A percentile compares a stretch with the other conserved stretches of the same genome.
These are phyloP conservation scores for Sclerurus mexicanus DNA, from an alignment of 2,113 vertebrate genomes.

Conservation along the genomic window DNA sequence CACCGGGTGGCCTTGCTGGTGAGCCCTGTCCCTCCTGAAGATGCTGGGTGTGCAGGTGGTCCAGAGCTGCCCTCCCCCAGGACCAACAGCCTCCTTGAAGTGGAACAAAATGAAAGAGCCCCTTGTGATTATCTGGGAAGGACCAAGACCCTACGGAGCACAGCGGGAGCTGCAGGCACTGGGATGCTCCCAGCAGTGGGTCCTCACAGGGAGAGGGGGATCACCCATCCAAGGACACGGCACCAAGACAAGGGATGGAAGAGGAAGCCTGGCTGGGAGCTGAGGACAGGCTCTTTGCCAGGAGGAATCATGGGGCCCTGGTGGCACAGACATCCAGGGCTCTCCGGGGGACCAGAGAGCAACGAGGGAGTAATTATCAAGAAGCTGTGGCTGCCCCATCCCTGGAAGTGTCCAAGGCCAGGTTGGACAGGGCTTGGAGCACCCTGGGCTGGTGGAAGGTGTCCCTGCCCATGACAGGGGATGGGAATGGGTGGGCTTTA, in stretches of 20 bases:
- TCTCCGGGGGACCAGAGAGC: neutral
- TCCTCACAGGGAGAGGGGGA: neutral
- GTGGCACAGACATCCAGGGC: neutral
- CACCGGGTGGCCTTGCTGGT: neutral
- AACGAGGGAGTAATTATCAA: rapidly evolving
- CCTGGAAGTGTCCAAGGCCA: neutral
- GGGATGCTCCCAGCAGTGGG: neutral
- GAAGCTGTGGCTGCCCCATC: neutral
- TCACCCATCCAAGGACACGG: neutral
- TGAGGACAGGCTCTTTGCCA: neutral
- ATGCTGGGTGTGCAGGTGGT: slow-evolving; percentile 57
- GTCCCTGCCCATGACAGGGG: neutral
- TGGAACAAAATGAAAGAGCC: neutral
- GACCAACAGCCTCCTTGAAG: neutral
- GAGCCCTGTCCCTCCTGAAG: slow-evolving; percentile 15
- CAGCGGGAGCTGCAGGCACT: neutral
- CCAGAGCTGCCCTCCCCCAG: neutral
- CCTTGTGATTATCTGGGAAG: neutral
- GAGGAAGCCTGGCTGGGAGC: neutral
- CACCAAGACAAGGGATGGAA: neutral
- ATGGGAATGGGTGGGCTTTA: neutral
- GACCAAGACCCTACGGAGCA: neutral
- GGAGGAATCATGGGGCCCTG: neutral
- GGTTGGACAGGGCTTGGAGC: neutral
- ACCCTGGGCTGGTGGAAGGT: neutral